Conservation (phyloP, 2,113 vertebrate species). For the Paraplagusia blochii region DNA sequence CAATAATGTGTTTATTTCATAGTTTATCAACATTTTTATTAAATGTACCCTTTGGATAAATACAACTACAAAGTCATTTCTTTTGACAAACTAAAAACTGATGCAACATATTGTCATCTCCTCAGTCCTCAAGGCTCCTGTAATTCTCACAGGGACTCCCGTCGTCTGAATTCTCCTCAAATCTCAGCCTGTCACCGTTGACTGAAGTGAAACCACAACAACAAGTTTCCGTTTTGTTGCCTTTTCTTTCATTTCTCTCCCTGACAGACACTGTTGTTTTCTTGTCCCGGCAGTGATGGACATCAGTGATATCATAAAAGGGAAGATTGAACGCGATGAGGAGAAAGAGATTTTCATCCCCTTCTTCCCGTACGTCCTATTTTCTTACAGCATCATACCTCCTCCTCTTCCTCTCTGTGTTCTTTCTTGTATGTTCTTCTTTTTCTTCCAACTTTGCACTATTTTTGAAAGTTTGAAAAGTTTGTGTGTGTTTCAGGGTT, state of each 20-base stretch:
- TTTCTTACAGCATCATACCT: not conserved
- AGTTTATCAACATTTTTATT: too few species aligned
- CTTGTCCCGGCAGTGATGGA: slow-evolving; percentile 87
- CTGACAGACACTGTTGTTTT: slow-evolving; percentile 30
- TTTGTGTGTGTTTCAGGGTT: not conserved
- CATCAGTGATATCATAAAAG: slow-evolving; percentile 95
- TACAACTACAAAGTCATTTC: slow-evolving; percentile 7
- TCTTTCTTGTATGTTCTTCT: not conserved
- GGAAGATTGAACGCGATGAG: slow-evolving; percentile 92
- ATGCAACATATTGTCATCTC: not conserved
- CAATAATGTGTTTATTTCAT: too few species aligned
- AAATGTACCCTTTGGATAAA: not conserved
- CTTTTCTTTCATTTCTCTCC: slow-evolving; percentile 25
- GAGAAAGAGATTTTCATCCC: slow-evolving; percentile 98
- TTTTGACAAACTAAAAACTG: not conserved
- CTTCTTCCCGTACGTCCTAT: slow-evolving; percentile 88
- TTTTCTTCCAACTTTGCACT: not conserved
- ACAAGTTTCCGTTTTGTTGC: not conserved
- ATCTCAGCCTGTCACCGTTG: slow-evolving; percentile 2
- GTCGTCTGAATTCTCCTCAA: not conserved
- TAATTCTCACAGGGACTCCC: not conserved
- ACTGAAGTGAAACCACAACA: slow-evolving; percentile 15
- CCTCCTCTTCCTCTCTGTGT: not conserved
- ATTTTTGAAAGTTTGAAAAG: not conserved
- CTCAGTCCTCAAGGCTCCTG: not conserved